These are phyloP conservation scores for Eueides isabella DNA, from an alignment of 1,140 invertebrate species.

Conservation along the genomic window DNA sequence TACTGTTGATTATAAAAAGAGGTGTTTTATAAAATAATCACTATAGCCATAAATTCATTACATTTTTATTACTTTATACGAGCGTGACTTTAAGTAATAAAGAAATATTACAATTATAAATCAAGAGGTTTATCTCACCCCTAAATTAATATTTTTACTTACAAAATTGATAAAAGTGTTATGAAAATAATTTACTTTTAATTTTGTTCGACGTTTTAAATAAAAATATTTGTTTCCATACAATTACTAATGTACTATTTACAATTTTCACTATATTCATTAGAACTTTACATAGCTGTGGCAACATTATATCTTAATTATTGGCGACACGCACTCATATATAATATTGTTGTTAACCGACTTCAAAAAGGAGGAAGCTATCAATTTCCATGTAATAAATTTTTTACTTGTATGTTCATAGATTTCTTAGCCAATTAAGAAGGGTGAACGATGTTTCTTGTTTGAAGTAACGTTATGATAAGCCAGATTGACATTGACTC, in stretches of 20 bases:
- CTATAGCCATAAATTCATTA: conserved; percentile 47
- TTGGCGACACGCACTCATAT: not conserved
- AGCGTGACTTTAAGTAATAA: conserved; percentile 68
- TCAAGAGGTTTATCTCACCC: conserved; percentile 48
- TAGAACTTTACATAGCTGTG: not conserved
- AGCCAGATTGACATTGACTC: too few species aligned
- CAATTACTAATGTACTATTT: not conserved
- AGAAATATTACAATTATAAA: conserved; percentile 54
- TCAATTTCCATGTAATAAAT: too few species aligned
- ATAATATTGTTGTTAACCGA: not conserved
- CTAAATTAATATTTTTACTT: conserved; percentile 26
- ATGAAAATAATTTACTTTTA: not conserved
- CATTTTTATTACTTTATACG: conserved; percentile 49
- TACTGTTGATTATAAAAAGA: conserved; percentile 34
- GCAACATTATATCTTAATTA: not conserved
- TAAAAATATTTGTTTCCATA: not conserved
- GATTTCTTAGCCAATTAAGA: too few species aligned
- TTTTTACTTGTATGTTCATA: not conserved
- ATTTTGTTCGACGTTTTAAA: not conserved
- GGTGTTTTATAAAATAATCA: conserved; percentile 45
- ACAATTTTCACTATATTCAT: not conserved
- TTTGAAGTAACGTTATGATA: too few species aligned
- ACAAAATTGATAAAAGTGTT: not conserved
- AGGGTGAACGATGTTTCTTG: too few species aligned
- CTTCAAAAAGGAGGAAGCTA: too few species aligned